Conservation (phyloP, 2,888 invertebrate species). For the Parapristionchus giblindavisi region DNA sequence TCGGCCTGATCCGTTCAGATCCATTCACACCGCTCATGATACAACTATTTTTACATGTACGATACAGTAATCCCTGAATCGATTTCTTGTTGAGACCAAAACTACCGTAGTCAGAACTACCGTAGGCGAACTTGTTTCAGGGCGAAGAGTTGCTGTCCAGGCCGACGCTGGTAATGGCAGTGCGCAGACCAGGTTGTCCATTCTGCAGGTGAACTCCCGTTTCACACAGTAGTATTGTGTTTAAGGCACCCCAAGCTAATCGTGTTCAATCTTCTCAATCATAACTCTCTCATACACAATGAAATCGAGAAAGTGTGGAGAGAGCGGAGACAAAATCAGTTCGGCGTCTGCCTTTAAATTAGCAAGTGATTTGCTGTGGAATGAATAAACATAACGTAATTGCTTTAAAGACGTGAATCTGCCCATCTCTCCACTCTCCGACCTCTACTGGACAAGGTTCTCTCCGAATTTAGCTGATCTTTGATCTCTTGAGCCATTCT, state of each 20-base stretch:
- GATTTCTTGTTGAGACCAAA: too few relatives aligned
- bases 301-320: too few relatives aligned
- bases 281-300: too few relatives aligned
- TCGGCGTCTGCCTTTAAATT: background rate
- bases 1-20: too few relatives aligned
- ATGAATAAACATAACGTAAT: background rate
- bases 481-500: background rate
- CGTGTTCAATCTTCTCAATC: too few relatives aligned
- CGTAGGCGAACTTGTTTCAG: background rate
- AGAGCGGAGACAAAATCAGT: too few relatives aligned
- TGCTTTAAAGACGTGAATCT: constrained; percentile 45
- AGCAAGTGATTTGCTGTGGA: background rate
- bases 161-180: constrained; percentile 67
- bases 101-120: background rate
- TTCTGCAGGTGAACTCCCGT: constrained; percentile 65
- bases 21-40: too few relatives aligned
- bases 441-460: constrained; percentile 35
- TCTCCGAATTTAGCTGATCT: too few relatives aligned
- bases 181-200: constrained; percentile 67
- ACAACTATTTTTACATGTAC: too few relatives aligned
- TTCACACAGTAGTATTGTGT: too few relatives aligned
- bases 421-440: constrained; percentile 44
- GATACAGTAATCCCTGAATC: too few relatives aligned
- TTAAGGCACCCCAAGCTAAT: too few relatives aligned
- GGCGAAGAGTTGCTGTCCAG: constrained; percentile 38